These are phyloP conservation scores for Brachionus manjavacas DNA, from an alignment of 1,140 invertebrate genomes.

Conservation along the genomic window DNA sequence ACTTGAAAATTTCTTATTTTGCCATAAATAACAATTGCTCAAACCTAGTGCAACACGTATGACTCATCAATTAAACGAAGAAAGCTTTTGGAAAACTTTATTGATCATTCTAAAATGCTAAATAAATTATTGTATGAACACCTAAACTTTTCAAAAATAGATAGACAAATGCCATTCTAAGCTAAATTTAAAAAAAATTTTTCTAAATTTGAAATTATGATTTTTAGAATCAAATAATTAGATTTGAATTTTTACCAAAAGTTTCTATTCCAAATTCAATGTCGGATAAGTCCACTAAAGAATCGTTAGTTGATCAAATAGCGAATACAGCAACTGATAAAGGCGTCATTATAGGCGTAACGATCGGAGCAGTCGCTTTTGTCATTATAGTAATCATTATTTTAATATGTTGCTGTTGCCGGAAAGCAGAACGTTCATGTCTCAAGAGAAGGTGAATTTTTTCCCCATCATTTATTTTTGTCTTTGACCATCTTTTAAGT, in stretches of 20 bases:
- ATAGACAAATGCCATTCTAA: not conserved
- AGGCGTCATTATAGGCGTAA: conserved; percentile 22
- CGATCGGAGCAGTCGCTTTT: not conserved
- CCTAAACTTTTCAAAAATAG: not conserved
- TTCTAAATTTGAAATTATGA: not conserved
- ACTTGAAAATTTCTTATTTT: not conserved
- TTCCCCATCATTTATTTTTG: not conserved
- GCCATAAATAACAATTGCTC: not conserved
- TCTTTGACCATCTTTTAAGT: not conserved
- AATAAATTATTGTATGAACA: not conserved
- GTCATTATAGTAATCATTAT: not conserved
- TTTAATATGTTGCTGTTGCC: conserved; percentile 23
- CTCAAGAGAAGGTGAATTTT: conserved; percentile 13
- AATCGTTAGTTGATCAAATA: not conserved
- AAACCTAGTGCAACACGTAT: not conserved
- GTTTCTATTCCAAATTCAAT: not conserved
- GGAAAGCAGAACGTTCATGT: conserved; percentile 34
- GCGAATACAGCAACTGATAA: not conserved
- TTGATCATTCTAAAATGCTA: not conserved
- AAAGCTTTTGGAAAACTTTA: not conserved
- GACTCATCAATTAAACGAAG: not conserved
- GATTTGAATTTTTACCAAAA: not conserved
- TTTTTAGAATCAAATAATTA: not conserved
- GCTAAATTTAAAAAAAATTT: not conserved
- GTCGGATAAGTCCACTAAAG: not conserved